phyloP scores from a whole-genome alignment of 2,797 vertebrate genomes.

The Ctenopoma multispine region DNA sequence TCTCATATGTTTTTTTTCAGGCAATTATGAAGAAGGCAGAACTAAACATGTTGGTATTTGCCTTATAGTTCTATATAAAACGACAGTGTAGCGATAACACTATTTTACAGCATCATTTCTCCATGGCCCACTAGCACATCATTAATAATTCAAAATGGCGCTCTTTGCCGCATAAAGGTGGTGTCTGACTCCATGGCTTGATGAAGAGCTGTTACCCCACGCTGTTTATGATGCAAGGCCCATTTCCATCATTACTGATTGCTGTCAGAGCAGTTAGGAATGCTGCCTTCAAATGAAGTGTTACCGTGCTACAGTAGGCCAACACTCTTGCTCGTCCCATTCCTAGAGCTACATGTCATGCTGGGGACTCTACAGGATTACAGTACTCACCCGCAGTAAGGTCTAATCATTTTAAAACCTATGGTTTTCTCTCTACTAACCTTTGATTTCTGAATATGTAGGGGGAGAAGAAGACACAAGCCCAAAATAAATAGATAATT shows the following conservation, averaged over 20 bases:
- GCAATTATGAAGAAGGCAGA: conserved; percentile 75
- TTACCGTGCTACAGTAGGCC: conserved; percentile 86
- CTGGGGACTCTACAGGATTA: conserved; percentile 83
- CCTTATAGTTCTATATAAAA: conserved; percentile 78
- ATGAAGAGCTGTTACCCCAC: conserved; percentile 4
- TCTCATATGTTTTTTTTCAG: conserved; percentile 82
- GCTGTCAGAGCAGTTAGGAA: conserved; percentile 76
- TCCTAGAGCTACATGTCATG: conserved; percentile 83
- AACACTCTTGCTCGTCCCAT: conserved; percentile 86
- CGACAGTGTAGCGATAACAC: conserved; percentile 87
- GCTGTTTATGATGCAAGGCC: conserved; percentile 51
- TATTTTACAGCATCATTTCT: conserved; percentile 86
- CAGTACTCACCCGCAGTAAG: conserved; percentile 87
- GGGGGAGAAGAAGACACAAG: conserved; percentile 87
- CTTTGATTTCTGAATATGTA: conserved; percentile 89
- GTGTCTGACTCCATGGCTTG: conserved; percentile 5
- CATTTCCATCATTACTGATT: conserved; percentile 76
- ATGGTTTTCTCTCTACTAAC: conserved; percentile 86
- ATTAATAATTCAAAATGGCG: conserved; percentile 75
- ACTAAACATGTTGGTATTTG: conserved; percentile 74
- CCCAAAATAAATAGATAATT: conserved; percentile 85
- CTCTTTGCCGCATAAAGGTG: conserved; percentile 53
- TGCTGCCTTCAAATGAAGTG: conserved; percentile 87
- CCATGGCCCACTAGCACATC: conserved; percentile 67
- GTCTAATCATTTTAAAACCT: conserved; percentile 85